Base-by-base conservation (phyloP, 2,888 invertebrate genomes). In the Argyresthia albistria region DNA sequence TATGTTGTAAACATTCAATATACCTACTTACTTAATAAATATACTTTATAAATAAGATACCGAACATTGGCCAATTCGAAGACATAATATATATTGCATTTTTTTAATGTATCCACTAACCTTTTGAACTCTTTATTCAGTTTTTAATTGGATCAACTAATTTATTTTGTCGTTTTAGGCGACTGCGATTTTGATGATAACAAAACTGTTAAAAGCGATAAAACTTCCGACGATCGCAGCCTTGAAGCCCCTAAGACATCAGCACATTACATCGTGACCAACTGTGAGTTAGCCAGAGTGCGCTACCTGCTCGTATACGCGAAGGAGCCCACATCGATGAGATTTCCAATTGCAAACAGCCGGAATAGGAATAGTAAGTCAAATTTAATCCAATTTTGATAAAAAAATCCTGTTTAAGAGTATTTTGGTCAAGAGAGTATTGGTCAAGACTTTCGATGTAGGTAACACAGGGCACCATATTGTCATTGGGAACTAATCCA, bases 231-330 rank as follows among this genome's bases (percentile, higher is more conserved):
- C 25, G 25, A 25, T 25, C 25, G 6, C 25, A 25, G 25, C 25
- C 25, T 25, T 57, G 59, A 51, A 53, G 60, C 52, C 64, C 65
- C 35, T 57, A 62, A 1, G 60, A 65, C 43, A 35, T 39, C 25
- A 60, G 64, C 92, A 63, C 94, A 94, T 76, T 93, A 92, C 65
- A 88, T 95, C 45, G 93, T 94, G 14, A 90, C 91, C 50, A 94
- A 95, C 66, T 92, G 93, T 66, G 94, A 95, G 60, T 81, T 93
- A 62, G 90, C 95, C 11, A 89, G 93, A 58, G 88, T 95, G 15
- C 90, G 93, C 57, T 95, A 95, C 73, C 79, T 96, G 53, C 80
- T 95, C 54, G 90, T 95, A 14, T 95, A 94, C 66, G 88, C 89
- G 36, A 86, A 86, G 59, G 84, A 86, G 59, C 79, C 84, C 14